A percentile compares a stretch with the other conserved stretches of the same genome.
Conservation (phyloP, 2,888 invertebrate species). For the Parnassius apollo region DNA sequence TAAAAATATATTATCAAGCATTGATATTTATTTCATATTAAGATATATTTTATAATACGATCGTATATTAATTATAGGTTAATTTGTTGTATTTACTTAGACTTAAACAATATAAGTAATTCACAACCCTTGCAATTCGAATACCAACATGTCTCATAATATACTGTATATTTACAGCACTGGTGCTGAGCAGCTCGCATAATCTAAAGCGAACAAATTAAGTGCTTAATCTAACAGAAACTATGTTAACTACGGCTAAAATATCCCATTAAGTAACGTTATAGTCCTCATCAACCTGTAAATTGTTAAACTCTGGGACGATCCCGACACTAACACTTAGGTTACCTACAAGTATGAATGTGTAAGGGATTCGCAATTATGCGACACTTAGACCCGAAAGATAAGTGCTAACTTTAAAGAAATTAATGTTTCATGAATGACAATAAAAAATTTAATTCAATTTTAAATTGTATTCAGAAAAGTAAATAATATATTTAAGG, state of each 20-base stretch:
- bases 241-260: constrained; percentile 28
- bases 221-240: constrained; percentile 28
- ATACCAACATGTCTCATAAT: constrained; percentile 19
- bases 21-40: no score
- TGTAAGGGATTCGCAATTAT: no score
- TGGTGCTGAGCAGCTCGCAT: constrained; percentile 14
- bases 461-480: no score
- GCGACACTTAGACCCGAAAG: no score
- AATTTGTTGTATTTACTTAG: no score
- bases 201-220: constrained; percentile 27
- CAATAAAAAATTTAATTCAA: no score
- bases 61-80: no score
- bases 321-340: constrained; percentile 21
- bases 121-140: constrained; percentile 3
- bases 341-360: constrained; percentile 10
- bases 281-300: constrained; percentile 28
- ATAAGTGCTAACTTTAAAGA: no score
- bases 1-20: no score
- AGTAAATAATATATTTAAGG: no score
- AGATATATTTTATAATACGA: no score
- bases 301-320: constrained; percentile 15
- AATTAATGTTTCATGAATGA: no score
- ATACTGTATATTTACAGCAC: constrained; percentile 4
- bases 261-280: constrained; percentile 27
- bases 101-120: neutral